phyloP scores from a whole-genome alignment of 1,140 invertebrate genomes.

The Lucilia sericata region DNA sequence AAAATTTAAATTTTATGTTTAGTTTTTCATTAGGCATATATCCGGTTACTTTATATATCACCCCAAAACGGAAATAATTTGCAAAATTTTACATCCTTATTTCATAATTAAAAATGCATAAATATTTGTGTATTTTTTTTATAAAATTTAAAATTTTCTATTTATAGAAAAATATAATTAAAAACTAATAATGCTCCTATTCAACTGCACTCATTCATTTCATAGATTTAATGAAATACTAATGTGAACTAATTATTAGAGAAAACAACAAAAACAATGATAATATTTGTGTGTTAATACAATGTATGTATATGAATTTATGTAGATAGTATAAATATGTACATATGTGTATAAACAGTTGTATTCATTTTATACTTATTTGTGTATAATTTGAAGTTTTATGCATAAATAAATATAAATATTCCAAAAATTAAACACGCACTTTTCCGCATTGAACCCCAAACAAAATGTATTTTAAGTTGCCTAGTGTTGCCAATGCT shows the following conservation, averaged over 20 bases:
- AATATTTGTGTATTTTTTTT: neutral
- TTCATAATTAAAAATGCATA: slow-evolving; percentile 6
- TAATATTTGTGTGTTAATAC: neutral
- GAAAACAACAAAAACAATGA: neutral
- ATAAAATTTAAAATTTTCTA: neutral
- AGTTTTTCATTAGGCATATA: slow-evolving; percentile 32
- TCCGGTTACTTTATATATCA: neutral
- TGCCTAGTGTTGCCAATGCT: neutral
- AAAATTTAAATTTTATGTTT: neutral
- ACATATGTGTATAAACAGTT: neutral
- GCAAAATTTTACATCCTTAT: slow-evolving; percentile 41
- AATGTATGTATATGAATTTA: neutral
- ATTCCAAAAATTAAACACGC: slow-evolving; percentile 39
- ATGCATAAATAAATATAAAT: slow-evolving; percentile 19
- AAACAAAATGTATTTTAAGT: slow-evolving; percentile 9
- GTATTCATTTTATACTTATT: neutral
- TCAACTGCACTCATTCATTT: slow-evolving; percentile 5
- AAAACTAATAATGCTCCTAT: neutral
- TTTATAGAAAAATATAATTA: neutral
- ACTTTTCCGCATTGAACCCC: slow-evolving; percentile 41
- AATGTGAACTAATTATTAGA: slow-evolving; percentile 19
- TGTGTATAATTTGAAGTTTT: slow-evolving; percentile 22
- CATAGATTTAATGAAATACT: neutral
- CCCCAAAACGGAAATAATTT: slow-evolving; percentile 34
- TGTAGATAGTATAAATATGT: neutral